These are phyloP conservation scores for Pempheris klunzingeri DNA, from an alignment of 2,797 vertebrate genomes.

Conservation along the genomic window DNA sequence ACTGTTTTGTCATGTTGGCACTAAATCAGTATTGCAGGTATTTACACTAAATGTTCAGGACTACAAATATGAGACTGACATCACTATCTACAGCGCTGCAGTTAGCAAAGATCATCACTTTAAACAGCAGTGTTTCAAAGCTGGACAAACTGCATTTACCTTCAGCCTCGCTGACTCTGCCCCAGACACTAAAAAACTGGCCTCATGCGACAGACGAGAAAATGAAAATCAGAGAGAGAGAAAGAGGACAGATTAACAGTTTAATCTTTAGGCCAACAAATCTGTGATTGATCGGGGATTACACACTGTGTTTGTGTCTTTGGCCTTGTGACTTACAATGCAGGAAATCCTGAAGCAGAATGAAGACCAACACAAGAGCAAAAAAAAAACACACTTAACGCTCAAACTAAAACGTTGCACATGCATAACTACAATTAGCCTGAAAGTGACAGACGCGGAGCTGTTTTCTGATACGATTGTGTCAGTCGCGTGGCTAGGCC, in stretches of 20 bases:
- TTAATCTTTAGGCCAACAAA: slow-evolving; percentile 80
- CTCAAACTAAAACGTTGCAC: neutral
- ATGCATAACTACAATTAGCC: neutral
- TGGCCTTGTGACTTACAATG: slow-evolving; percentile 50
- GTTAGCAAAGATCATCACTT: neutral
- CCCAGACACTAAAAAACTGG: slow-evolving; percentile 24
- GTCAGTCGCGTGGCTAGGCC: neutral
- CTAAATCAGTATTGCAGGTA: neutral
- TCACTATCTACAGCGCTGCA: neutral
- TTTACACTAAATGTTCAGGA: neutral
- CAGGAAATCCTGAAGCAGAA: slow-evolving; percentile 34
- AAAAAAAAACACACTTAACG: slow-evolving; percentile 11
- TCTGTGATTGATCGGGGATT: slow-evolving; percentile 83
- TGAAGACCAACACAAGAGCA: slow-evolving; percentile 11
- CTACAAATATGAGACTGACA: neutral
- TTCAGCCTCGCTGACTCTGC: slow-evolving; percentile 3
- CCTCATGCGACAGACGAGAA: slow-evolving; percentile 30
- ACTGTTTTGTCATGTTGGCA: neutral
- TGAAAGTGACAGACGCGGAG: neutral
- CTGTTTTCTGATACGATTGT: neutral
- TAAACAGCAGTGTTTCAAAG: neutral
- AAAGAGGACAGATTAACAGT: slow-evolving; percentile 75
- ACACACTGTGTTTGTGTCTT: slow-evolving; percentile 60
- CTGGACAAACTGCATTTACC: neutral
- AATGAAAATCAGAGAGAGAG: slow-evolving; percentile 55